Conservation (phyloP, 2,113 vertebrate genomes). For the human (Homo sapiens) region DNA sequence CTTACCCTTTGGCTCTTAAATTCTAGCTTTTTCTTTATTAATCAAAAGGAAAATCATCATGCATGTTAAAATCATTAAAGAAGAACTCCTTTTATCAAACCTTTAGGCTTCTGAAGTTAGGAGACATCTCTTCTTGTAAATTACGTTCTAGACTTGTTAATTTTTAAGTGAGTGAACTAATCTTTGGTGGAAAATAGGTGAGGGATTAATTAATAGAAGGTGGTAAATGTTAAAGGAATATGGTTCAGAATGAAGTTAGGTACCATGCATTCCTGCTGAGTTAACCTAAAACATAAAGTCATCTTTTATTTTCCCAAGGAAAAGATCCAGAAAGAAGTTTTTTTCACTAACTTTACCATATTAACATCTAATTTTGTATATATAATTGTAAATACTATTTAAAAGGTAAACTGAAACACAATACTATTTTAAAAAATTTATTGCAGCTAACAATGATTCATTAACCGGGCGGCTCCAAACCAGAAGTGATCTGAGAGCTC, state of each 20-base stretch:
- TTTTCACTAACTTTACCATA: background rate
- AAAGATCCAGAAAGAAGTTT: background rate
- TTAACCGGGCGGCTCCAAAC: background rate
- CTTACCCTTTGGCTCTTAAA: background rate
- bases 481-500: background rate
- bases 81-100: background rate
- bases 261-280: background rate
- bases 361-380: background rate
- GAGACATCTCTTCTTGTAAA: background rate
- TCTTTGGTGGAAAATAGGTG: background rate
- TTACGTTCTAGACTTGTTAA: background rate
- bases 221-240: background rate
- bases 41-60: constrained; percentile 34
- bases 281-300: background rate
- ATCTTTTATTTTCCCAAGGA: background rate
- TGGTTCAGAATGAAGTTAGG: background rate
- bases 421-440: background rate
- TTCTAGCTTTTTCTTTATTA: background rate
- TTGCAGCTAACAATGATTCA: background rate
- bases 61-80: background rate
- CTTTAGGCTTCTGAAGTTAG: background rate
- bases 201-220: background rate
- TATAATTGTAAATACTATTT: background rate
- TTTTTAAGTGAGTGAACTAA: background rate
- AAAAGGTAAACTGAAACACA: background rate